These are phyloP conservation scores for Folsomia manolachei DNA, from an alignment of 2,888 invertebrate species.

Conservation along the genomic window DNA sequence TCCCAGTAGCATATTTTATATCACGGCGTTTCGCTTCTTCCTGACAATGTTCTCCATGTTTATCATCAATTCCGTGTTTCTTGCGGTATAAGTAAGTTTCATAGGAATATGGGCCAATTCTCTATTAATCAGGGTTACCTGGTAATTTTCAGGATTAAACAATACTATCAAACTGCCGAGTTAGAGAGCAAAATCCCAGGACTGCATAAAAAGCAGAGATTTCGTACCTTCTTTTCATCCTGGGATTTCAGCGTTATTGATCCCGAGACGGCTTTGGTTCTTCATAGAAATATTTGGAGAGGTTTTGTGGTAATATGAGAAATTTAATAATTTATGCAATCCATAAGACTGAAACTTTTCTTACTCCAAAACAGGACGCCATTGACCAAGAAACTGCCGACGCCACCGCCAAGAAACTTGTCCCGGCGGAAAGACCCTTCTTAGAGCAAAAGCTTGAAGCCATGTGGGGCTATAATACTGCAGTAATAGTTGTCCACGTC, in stretches of 20 bases:
- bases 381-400: background rate
- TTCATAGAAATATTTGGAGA: conserved; percentile 27
- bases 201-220: conserved; percentile 20
- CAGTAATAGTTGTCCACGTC: background rate
- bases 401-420: background rate
- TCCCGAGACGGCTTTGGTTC: conserved; percentile 5
- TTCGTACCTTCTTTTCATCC: conserved; percentile 28
- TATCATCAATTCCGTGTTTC: conserved; percentile 14
- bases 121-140: too few species aligned
- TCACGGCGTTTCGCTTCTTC: conserved; percentile 22
- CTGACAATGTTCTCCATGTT: conserved; percentile 20
- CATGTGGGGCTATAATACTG: background rate
- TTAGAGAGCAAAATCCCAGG: conserved; percentile 25
- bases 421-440: background rate
- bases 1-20: background rate
- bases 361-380: background rate
- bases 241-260: conserved; percentile 34
- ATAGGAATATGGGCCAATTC: too few species aligned
- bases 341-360: background rate
- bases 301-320: conserved; percentile 21
- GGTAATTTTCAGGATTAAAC: conserved; percentile 18
- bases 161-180: conserved; percentile 17
- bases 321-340: background rate
- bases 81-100: too few species aligned
- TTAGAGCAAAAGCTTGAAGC: background rate